phyloP scores from a whole-genome alignment of 2,888 invertebrate genomes.

The Erebia epiphron region DNA sequence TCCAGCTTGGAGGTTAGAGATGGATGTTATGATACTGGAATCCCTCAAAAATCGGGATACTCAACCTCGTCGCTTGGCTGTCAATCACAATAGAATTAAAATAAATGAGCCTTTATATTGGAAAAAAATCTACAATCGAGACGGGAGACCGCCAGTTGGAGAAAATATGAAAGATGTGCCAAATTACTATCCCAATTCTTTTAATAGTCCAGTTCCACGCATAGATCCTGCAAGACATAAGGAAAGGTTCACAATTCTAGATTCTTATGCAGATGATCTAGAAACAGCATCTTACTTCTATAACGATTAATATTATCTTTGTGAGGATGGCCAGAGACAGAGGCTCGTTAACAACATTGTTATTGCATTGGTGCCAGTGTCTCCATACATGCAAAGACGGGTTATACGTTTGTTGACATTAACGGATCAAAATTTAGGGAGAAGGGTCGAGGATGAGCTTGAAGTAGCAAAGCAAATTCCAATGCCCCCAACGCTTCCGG shows the following conservation, averaged over 20 bases:
- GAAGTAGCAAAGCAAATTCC: conserved; percentile 22
- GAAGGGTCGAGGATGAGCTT: conserved; percentile 44
- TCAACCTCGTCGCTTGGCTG: conserved; percentile 61
- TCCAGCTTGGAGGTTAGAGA: conserved; percentile 63
- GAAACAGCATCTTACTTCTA: conserved; percentile 89
- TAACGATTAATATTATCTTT: conserved; percentile 61
- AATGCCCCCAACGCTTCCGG: conserved; percentile 24
- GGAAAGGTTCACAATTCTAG: conserved; percentile 46
- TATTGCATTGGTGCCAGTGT: conserved; percentile 35
- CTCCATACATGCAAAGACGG: conserved; percentile 86
- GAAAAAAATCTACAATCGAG: conserved; percentile 54
- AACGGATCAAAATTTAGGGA: conserved; percentile 88
- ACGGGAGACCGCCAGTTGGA: conserved; percentile 84
- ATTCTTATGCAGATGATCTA: conserved; percentile 55
- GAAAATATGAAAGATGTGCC: conserved; percentile 94
- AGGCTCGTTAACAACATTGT: conserved; percentile 44
- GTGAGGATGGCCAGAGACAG: conserved; percentile 42
- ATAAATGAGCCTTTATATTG: conserved; percentile 59
- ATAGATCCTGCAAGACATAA: conserved; percentile 65
- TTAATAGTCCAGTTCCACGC: conserved; percentile 89
- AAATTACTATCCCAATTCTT: conserved; percentile 97
- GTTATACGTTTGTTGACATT: conserved; percentile 89
- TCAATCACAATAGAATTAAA: conserved; percentile 58
- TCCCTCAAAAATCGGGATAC: conserved; percentile 54
- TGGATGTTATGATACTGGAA: conserved; percentile 57